Conservation (phyloP, 2,888 invertebrate species). For the Operophtera brumata region DNA sequence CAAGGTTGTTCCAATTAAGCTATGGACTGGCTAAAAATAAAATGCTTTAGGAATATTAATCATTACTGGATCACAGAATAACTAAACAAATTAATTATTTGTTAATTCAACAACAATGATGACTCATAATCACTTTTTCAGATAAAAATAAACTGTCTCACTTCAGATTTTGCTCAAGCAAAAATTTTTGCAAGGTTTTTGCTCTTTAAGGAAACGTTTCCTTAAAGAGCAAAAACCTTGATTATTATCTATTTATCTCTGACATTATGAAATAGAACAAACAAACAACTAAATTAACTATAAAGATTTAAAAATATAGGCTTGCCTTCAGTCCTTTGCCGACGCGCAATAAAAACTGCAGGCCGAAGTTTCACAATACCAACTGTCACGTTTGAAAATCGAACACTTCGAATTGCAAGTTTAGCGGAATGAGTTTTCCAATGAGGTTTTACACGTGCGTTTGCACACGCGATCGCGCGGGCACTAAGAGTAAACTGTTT, state of each 20-base stretch:
- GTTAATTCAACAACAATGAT: conserved; percentile 2
- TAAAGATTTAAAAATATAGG: background rate
- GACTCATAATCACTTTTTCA: conserved; percentile 7
- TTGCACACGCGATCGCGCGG: conserved; percentile 56
- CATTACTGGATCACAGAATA: conserved; percentile 30
- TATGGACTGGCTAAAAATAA: conserved; percentile 41
- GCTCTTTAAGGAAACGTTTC: too few species aligned
- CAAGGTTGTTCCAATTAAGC: conserved; percentile 61
- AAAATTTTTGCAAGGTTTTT: too few species aligned
- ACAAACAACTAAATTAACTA: conserved; percentile 8
- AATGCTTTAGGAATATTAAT: conserved; percentile 37
- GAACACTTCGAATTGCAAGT: conserved; percentile 43
- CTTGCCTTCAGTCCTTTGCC: conserved; percentile 55
- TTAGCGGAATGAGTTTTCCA: conserved; percentile 51
- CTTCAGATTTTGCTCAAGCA: too few species aligned
- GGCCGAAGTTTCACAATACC: conserved; percentile 48
- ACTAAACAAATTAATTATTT: conserved; percentile 2
- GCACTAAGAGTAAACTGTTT: conserved; percentile 45
- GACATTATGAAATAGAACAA: conserved; percentile 27
- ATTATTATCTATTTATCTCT: conserved; percentile 20
- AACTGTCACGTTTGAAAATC: conserved; percentile 49
- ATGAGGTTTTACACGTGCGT: conserved; percentile 48
- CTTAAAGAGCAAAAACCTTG: conserved; percentile 28
- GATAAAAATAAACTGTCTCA: conserved; percentile 20
- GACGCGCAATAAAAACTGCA: conserved; percentile 41